Evolutionary conservation across 2,888 invertebrate genomes (phyloP), one percentile per base, ranked within the genome.

Genomic region (Ophioninae sp.): DNA sequence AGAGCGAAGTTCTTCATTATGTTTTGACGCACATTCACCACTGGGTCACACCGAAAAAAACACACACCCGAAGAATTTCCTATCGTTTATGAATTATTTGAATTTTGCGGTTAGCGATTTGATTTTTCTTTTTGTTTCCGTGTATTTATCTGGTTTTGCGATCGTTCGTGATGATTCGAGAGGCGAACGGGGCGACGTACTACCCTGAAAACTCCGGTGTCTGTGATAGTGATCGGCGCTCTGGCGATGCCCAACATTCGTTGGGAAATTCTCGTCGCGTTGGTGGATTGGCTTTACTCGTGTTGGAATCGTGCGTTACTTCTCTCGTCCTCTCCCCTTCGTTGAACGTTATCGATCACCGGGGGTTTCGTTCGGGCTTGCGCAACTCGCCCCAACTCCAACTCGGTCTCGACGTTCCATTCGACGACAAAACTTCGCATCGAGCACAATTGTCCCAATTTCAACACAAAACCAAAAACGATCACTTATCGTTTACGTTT

Each of bases 291-390:
- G 2, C 13, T 51, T 13, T 51, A 51, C 51, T 56, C 72, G 69
- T 81, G 44, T 79, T 75, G 44, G 56, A 59, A 67, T 44, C 44
- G 71, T 72, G 51, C 13, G 59, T 79, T 37, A n/a, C 30, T 67
- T 67, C n/a, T 30, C 1, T 39, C 30, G 58, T 23, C 72, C 65
- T 68, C 83, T 81, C 78, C 80, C 83, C 82, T 79, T 79, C 22
- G n/a, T 59, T 74, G 81, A 61, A 65, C 90, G 91, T 91, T 90
- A 90, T 86, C 87, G 88, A 88, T 88, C 92, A 94, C 82, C 17
- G 74, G 82, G 83, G 83, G 78, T 68, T 82, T 78, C 73, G 59
- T 67, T 13, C 51, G 85, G 82, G 83, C 84, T 81, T 86, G 87
- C 87, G 87, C 86, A 83, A 56, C 63, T 56, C 77, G 73, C 23